Conservation (phyloP, 2,888 invertebrate genomes). For the Pyrochroa serraticornis region DNA sequence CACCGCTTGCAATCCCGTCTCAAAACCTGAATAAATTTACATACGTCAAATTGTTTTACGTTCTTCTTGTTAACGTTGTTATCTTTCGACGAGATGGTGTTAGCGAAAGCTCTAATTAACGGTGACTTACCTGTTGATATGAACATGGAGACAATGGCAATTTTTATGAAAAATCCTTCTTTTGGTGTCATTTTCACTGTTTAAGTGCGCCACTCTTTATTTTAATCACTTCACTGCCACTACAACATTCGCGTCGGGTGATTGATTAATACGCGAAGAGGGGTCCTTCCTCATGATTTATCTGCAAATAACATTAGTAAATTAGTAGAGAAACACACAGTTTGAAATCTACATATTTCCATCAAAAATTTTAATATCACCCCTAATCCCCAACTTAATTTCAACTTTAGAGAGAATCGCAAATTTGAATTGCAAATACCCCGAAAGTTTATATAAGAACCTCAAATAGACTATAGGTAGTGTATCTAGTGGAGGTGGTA, state of each 20-base stretch:
- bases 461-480: background rate
- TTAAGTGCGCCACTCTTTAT: slow-evolving; percentile 11
- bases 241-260: slow-evolving; percentile 2
- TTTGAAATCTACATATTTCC: background rate
- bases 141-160: slow-evolving; percentile 43
- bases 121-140: slow-evolving; percentile 43
- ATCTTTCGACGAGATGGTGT: too few species aligned
- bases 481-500: background rate
- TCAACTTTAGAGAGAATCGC: slow-evolving; percentile 7
- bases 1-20: too few species aligned
- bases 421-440: slow-evolving; percentile 26
- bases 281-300: slow-evolving; percentile 8
- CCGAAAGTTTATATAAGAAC: slow-evolving; percentile 6
- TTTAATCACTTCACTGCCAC: slow-evolving; percentile 28
- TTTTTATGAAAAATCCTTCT: slow-evolving; percentile 43
- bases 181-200: slow-evolving; percentile 39
- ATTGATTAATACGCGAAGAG: slow-evolving; percentile 6
- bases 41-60: too few species aligned
- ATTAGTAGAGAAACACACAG: background rate
- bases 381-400: slow-evolving; percentile 1
- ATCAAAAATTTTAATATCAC: slow-evolving; percentile 4
- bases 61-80: too few species aligned
- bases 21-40: too few species aligned
- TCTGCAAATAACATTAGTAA: slow-evolving; percentile 1
- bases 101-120: background rate